Percentiles rank a stretch among this genome's conserved stretches.
phyloP scores from a whole-genome alignment of 2,113 vertebrate species.

The Pedionomus torquatus region DNA sequence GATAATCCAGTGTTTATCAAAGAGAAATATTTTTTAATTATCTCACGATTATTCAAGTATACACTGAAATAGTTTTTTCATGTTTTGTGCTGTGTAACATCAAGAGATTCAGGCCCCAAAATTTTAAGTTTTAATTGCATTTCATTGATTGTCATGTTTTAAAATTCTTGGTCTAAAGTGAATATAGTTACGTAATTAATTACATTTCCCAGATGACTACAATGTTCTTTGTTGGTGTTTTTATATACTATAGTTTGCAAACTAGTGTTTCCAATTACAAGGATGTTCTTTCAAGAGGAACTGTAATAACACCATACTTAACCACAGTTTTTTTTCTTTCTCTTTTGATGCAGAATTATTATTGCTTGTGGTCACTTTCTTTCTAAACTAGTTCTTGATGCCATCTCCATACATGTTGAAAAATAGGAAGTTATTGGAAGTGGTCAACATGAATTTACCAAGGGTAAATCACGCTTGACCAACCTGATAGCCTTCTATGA shows the following conservation, averaged over 20 bases:
- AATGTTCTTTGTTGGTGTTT: not conserved
- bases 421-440: too few species aligned
- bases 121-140: not conserved
- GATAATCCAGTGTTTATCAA: not conserved
- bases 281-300: not conserved
- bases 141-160: not conserved
- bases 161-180: not conserved
- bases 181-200: not conserved
- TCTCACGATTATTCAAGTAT: not conserved
- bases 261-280: not conserved
- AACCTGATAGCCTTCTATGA: too few species aligned
- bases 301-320: not conserved
- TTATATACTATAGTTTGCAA: not conserved
- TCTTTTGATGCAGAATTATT: not conserved
- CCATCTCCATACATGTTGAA: too few species aligned
- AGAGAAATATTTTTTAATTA: not conserved
- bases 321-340: not conserved
- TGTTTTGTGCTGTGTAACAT: not conserved
- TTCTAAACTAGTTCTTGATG: not conserved
- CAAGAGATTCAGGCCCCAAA: not conserved
- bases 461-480: too few species aligned
- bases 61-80: not conserved
- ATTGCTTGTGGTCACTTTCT: not conserved
- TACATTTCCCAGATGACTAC: not conserved
- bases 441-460: too few species aligned